Percentiles rank a stretch among this genome's conserved stretches.
These are phyloP conservation scores for Pycnomerus fuliginosus DNA, from an alignment of 2,888 invertebrate genomes.

Conservation along the genomic window DNA sequence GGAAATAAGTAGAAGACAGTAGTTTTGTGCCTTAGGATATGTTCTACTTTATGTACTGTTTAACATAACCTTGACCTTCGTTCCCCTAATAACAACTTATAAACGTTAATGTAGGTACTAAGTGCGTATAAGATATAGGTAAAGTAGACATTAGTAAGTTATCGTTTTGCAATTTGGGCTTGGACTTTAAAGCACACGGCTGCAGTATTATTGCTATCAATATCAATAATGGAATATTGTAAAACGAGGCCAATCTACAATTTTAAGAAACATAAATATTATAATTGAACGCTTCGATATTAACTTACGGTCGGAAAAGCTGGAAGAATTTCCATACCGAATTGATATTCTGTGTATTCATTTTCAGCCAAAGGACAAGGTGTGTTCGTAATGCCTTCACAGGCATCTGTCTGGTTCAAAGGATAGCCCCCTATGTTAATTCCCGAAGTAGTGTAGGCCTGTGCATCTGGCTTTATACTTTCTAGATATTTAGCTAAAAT, in stretches of 20 bases:
- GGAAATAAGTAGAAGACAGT: too few species aligned
- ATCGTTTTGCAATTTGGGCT: neutral
- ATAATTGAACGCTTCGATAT: neutral
- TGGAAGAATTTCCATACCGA: neutral
- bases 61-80: too few species aligned
- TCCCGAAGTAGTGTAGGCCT: slow-evolving; percentile 1
- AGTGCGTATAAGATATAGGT: too few species aligned
- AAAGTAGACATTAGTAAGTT: too few species aligned
- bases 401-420: neutral
- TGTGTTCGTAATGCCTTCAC: slow-evolving; percentile 3
- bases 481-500: slow-evolving; percentile 5
- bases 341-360: neutral
- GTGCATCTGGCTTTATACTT: slow-evolving; percentile 1
- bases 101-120: too few species aligned
- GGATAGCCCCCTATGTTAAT: neutral
- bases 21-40: too few species aligned
- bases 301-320: slow-evolving; percentile 2
- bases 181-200: neutral
- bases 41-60: too few species aligned
- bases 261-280: neutral
- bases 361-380: slow-evolving; percentile 7
- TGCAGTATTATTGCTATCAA: neutral
- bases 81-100: too few species aligned
- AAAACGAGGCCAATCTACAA: neutral
- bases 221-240: neutral